Evolutionary conservation across 1,140 invertebrate species (phyloP).

Genomic region (Theocolax elegans): DNA sequence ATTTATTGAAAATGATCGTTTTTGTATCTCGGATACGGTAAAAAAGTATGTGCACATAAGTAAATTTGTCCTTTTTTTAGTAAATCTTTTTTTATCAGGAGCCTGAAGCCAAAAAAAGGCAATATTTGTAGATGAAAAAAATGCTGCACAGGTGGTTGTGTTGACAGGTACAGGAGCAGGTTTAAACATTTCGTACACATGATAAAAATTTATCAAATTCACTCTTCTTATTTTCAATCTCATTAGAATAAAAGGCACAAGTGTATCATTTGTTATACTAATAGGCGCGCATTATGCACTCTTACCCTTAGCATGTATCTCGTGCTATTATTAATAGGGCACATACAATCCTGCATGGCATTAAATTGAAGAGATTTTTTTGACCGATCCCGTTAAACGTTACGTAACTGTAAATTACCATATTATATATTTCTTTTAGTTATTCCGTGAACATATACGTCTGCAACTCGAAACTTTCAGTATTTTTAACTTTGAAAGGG

Average conservation of each 20-base stretch:
- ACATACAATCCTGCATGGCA: slow-evolving; percentile 61
- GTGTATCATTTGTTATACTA: slow-evolving; percentile 60
- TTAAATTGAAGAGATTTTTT: slow-evolving; percentile 54
- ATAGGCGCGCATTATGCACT: background rate
- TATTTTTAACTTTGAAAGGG: background rate
- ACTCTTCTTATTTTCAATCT: slow-evolving; percentile 66
- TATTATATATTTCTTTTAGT: too few species aligned
- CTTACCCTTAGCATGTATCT: slow-evolving; percentile 11
- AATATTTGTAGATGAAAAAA: too few species aligned
- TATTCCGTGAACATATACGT: slow-evolving; percentile 22
- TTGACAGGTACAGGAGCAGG: slow-evolving; percentile 20
- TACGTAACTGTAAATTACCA: too few species aligned
- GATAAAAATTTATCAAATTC: slow-evolving; percentile 66
- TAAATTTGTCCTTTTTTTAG: too few species aligned
- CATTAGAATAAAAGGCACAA: slow-evolving; percentile 65
- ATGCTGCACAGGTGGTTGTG: slow-evolving; percentile 42
- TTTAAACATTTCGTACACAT: slow-evolving; percentile 58
- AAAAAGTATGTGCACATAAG: too few species aligned
- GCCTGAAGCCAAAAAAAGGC: too few species aligned
- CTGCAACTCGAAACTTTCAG: background rate
- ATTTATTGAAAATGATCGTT: too few species aligned
- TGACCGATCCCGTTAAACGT: too few species aligned
- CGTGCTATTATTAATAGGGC: slow-evolving; percentile 47
- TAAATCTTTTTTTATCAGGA: too few species aligned
- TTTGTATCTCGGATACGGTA: too few species aligned